Evolutionary conservation across 1,140 invertebrate genomes (phyloP), one percentile per base, ranked within the genome.

Genomic region (Protaetia brevitarsis): DNA sequence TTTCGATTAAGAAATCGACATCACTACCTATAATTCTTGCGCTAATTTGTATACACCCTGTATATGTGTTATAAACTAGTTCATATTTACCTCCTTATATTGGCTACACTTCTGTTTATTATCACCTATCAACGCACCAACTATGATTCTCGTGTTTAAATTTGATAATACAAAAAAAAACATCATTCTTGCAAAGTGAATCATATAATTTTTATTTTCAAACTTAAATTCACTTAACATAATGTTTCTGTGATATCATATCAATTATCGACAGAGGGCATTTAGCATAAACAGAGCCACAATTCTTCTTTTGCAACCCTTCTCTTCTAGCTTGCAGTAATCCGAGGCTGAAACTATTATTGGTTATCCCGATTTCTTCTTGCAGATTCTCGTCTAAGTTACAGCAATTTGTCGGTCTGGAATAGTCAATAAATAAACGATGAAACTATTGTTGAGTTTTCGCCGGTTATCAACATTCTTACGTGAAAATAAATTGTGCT

Each of bases 401-500:
- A 28, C 13, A 59, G 11, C 29, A 28, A 0, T 29, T 3, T 30
- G 72, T 73, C 8, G 73, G 73, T 28, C 73, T 74, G 64, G n/a
- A n/a, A n/a, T n/a, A n/a, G n/a, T n/a, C 45, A 68, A 72, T 65
- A 10, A 11, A 29, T 21, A 60, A 61, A 27, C 6, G 6, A 5
- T 51, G 11, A 13, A 51, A 51, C 6, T 28, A 64, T 13, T 23
- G 6, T 11, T 7, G 34, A 11, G 28, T 23, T 31, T 7, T 13
- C n/a, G n/a, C 4, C 21, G 11, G 34, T 31, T 31, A 5, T 11
- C 30, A 57, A 51, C 13, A 68, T n/a, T n/a, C 73, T 71, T 71
- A 74, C 73, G 71, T 74, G 30, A 74, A 71, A 1, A 73, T 26
- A 63, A 65, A 73, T 36, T 72, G 66, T 1, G 71, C 69, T 61